phyloP scores from a whole-genome alignment of 2,113 vertebrate species.

The Notarius lentiginosus region DNA sequence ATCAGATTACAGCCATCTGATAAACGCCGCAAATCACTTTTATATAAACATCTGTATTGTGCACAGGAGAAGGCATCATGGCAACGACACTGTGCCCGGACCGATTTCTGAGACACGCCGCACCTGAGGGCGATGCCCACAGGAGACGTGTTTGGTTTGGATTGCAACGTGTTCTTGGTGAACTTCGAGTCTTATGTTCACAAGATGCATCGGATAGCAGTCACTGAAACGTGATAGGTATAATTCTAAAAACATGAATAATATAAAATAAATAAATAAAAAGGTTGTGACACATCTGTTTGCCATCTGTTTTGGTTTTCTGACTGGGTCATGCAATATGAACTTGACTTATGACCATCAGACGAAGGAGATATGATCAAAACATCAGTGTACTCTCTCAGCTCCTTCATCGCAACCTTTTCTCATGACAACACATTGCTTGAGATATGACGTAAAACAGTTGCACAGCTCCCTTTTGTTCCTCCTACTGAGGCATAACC shows the following conservation, averaged over 20 bases:
- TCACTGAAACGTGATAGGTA: neutral
- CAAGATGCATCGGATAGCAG: neutral
- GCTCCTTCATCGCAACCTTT: neutral
- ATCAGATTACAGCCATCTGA: conserved; percentile 72
- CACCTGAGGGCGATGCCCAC: neutral
- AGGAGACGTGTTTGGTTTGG: conserved; percentile 6
- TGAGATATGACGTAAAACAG: conserved; percentile 31
- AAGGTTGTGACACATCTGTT: neutral
- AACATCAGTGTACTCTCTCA: conserved; percentile 21
- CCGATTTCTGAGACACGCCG: neutral
- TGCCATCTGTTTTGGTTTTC: too few relatives aligned
- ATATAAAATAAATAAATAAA: neutral
- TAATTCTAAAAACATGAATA: neutral
- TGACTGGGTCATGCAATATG: neutral
- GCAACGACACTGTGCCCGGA: conserved; percentile 3
- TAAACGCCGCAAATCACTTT: conserved; percentile 63
- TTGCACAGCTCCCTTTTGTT: conserved; percentile 1
- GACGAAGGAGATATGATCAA: neutral
- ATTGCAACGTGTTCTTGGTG: neutral
- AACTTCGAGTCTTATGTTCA: neutral
- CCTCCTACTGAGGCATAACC: conserved; percentile 22
- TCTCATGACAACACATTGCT: conserved; percentile 2
- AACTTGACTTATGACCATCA: neutral
- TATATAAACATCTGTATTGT: conserved; percentile 73
- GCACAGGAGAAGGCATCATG: neutral